Evolutionary conservation across 1,140 invertebrate genomes (phyloP).

Genomic region (Pseudomyrmex flavicornis): DNA sequence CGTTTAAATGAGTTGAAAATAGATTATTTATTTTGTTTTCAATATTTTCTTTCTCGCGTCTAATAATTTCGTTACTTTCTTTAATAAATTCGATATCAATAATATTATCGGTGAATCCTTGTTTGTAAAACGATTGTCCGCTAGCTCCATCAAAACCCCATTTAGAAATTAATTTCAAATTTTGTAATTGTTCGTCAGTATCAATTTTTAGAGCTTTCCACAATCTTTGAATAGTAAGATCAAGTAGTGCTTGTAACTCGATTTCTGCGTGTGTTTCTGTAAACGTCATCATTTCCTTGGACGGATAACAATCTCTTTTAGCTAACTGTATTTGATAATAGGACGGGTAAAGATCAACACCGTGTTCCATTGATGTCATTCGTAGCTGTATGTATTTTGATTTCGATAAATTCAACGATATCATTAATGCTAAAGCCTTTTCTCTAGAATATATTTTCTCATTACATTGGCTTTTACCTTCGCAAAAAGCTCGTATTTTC

Average conservation of each 20-base stretch:
- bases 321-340: no score
- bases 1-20: neutral
- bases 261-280: neutral
- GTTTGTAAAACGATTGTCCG: neutral
- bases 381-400: neutral
- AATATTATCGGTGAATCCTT: neutral
- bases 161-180: slow-evolving; percentile 7
- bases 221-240: neutral
- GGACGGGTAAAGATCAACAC: neutral
- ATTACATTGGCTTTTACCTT: neutral
- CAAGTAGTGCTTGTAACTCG: neutral
- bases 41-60: neutral
- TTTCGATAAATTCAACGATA: neutral
- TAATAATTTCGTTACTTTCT: neutral
- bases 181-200: neutral
- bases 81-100: neutral
- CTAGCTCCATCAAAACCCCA: slow-evolving; percentile 17
- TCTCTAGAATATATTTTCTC: neutral
- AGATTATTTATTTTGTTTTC: neutral
- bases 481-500: neutral
- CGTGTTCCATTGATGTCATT: neutral
- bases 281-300: neutral
- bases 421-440: slow-evolving; percentile 2
- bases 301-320: neutral
- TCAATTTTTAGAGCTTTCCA: neutral